Base-by-base conservation (phyloP, 2,797 vertebrate genomes). In the Ptychobarbus kaznakovi region DNA sequence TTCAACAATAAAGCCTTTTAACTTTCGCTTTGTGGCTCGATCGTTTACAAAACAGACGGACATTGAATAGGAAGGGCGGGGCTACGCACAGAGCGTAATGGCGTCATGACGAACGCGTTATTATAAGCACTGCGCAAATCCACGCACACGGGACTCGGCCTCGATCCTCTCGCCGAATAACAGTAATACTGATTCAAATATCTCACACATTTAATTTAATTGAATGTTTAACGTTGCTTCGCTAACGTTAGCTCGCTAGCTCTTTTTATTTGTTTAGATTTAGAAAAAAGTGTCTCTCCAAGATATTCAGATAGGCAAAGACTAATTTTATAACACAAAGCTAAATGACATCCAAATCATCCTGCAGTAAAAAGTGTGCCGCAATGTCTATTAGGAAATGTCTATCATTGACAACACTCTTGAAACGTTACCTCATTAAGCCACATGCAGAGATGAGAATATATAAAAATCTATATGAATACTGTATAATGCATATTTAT, bases 111-210 rank as follows among this genome's bases (percentile, higher is more conserved):
- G 65, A 63, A 83, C 38, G 72, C 10, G 42, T 28, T 49, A 32
- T 32, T 32, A 32, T 32, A 32, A 53, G 42, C 40, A 11, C 49
- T 58, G 25, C 80, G 22, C 53, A 68, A 35, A 80, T 72, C 72
- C 12, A 78, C 82, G 70, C 87, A 68, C 40, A 61, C 68, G 3
- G 87, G 87, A 86, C 70, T 86, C 83, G 84, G 84, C 87, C 81
- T 86, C 38, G 75, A 78, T 83, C 66, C 49, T 72, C 69, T 82
- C 88, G 35, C 44, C 74, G 79, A 86, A 44, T 85, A 83, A 86
- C 83, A 87, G 80, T 87, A 88, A 88, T 65, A 56, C 77, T 83
- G 77, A 88, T 86, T 86, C 40, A 86, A 72, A 78, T 72, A 79
- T 77, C 44, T 83, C 3, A 65, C 58, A 35, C 82, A 80, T 66